A percentile compares a stretch with the other conserved stretches of the same genome.
These are phyloP conservation scores for Drosophila stalkeri DNA, from an alignment of 2,888 invertebrate genomes.

Conservation along the genomic window DNA sequence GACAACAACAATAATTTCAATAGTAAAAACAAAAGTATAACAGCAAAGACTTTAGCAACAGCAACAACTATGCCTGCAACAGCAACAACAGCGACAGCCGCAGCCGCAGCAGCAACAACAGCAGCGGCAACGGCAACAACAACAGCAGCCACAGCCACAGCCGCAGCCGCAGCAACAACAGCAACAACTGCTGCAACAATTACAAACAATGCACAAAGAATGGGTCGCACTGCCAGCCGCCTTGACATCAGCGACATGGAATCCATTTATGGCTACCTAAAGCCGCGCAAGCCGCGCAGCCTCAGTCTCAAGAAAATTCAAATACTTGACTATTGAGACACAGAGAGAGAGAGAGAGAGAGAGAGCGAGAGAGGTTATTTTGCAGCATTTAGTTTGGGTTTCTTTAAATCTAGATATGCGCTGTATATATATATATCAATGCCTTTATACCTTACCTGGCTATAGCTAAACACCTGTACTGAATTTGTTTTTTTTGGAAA, in stretches of 20 bases:
- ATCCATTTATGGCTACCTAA: slow-evolving; percentile 85
- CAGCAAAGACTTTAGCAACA: slow-evolving; percentile 49
- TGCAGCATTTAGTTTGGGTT: slow-evolving; percentile 45
- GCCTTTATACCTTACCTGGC: slow-evolving; percentile 35
- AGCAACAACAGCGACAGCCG: slow-evolving; percentile 32
- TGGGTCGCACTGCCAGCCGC: slow-evolving; percentile 80
- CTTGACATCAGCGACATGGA: slow-evolving; percentile 84
- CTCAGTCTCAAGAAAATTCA: slow-evolving; percentile 84
- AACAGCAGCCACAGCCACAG: slow-evolving; percentile 32
- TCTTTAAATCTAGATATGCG: slow-evolving; percentile 35
- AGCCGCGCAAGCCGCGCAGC: slow-evolving; percentile 84
- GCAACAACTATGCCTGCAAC: slow-evolving; percentile 16
- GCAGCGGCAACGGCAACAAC: slow-evolving; percentile 20
- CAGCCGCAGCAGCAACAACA: slow-evolving; percentile 36
- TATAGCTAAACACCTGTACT: slow-evolving; percentile 50
- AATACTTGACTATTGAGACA: slow-evolving; percentile 83
- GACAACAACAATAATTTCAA: slow-evolving; percentile 71
- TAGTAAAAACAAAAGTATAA: slow-evolving; percentile 73
- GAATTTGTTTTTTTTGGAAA: slow-evolving; percentile 20
- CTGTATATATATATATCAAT: slow-evolving; percentile 51
- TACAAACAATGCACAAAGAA: slow-evolving; percentile 54
- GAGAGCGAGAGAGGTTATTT: slow-evolving; percentile 43
- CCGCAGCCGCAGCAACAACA: slow-evolving; percentile 31
- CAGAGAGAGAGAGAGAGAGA: not conserved
- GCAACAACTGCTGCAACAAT: slow-evolving; percentile 32